Evolutionary conservation across 1,140 invertebrate genomes (phyloP), one percentile per base, ranked within the genome.

Genomic region (Brachionus manjavacas): DNA sequence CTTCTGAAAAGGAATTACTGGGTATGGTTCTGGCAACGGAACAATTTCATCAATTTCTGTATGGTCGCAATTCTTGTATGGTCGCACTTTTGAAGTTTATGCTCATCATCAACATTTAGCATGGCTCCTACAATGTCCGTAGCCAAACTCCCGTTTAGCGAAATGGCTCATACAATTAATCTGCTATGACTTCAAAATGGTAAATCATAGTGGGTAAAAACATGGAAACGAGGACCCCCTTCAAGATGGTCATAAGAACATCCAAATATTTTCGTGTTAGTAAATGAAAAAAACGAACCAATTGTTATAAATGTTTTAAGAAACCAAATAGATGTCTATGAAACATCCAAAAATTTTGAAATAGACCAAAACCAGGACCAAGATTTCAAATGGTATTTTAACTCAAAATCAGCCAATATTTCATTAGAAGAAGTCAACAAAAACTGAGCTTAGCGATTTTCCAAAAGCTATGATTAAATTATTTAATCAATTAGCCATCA

Each of bases 101-200:
- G 91, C 89, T 1, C 89, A 92, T 83, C 90, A 91, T 72, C 89
- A 90, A 79, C 89, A 91, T 0, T 80, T 92, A 28, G 84, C 87
- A 6, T 64, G 52, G 16, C 87, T 90, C 87, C 89, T 64, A 84
- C 85, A 4, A 80, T 85, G 0, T 84, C 86, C 20, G 86, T 85
- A 35, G 2, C 79, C 4, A 35, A 16, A 16, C 3, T 0, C 11
- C 1, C 4, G 79, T n/a, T 55, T 83, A 16, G 49, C 31, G 0
- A 16, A 28, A 25, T 83, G 79, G 52, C 12, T 46, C 0, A 83
- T 83, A 9, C 23, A 14, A 64, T 83, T 83, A 64, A 23, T 20
- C 2, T 39, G 23, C 11, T 83, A 83, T 55, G 6, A 35, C 12
- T 66, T 60, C n/a, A 64, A 43, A 23, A 66, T 66, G 6, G 3